These are phyloP conservation scores for Romanogobio albipinnatus DNA, from an alignment of 2,113 vertebrate genomes.

Conservation along the genomic window DNA sequence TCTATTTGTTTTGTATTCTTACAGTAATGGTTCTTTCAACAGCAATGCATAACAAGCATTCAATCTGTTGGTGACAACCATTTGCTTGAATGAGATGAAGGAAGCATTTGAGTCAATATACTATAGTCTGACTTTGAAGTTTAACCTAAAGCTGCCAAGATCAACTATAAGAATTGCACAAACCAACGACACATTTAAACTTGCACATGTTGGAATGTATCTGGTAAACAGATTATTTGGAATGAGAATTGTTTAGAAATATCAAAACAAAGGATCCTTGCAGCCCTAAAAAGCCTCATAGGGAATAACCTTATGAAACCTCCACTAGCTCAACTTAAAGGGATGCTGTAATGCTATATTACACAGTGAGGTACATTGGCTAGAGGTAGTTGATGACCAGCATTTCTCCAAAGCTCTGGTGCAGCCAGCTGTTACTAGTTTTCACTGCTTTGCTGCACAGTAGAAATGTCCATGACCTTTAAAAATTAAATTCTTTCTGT, in stretches of 20 bases:
- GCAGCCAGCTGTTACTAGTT: neutral
- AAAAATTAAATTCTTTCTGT: neutral
- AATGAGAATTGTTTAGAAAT: neutral
- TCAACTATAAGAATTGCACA: neutral
- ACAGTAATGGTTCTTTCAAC: neutral
- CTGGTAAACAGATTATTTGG: too few relatives aligned
- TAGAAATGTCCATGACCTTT: neutral
- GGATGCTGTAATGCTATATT: neutral
- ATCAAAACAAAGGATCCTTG: neutral
- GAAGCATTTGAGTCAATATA: neutral
- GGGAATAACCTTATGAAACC: neutral
- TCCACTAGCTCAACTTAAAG: neutral
- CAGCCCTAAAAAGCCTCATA: too few relatives aligned
- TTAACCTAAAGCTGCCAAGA: neutral
- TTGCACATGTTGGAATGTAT: neutral
- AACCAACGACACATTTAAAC: neutral
- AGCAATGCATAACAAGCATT: neutral
- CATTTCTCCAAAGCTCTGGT: neutral
- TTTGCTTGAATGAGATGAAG: neutral
- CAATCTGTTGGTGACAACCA: neutral
- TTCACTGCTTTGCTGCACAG: neutral
- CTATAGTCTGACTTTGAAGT: neutral
- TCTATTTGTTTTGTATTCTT: neutral
- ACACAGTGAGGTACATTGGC: neutral
- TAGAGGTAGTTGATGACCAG: too few relatives aligned